Evolutionary conservation across 2,888 invertebrate species (phyloP).

Genomic region (Epinotia nisella): DNA sequence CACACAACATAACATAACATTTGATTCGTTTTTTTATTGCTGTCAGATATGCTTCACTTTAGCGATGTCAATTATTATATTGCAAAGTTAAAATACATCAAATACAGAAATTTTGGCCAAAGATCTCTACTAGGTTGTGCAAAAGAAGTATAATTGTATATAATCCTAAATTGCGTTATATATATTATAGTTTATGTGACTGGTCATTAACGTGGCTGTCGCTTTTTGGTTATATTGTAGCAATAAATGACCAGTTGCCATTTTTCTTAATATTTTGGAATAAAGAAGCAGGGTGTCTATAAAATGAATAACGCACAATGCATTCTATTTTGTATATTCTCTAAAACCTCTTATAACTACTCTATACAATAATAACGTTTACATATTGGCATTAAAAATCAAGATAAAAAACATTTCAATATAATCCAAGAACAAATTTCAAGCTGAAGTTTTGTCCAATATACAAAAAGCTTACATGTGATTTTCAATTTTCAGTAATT

Average conservation of each 20-base stretch:
- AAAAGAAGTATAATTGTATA: constrained; percentile 9
- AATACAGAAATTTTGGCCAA: constrained; percentile 8
- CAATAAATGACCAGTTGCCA: constrained; percentile 14
- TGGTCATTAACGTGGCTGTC: not conserved
- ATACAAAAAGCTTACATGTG: constrained; percentile 6
- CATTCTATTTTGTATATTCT: constrained; percentile 53
- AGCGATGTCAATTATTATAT: constrained; percentile 28
- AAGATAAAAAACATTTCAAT: constrained; percentile 38
- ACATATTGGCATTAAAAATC: constrained; percentile 22
- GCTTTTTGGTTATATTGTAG: constrained; percentile 18
- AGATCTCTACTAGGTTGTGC: constrained; percentile 34
- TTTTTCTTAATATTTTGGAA: constrained; percentile 50
- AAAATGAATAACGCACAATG: constrained; percentile 70
- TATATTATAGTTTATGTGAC: constrained; percentile 6
- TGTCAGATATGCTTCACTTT: constrained; percentile 1
- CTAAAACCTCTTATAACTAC: constrained; percentile 48
- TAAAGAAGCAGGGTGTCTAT: constrained; percentile 70
- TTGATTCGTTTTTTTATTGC: not conserved
- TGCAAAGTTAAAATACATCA: not conserved
- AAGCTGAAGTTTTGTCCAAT: constrained; percentile 57
- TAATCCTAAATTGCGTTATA: constrained; percentile 19
- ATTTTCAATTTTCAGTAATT: not conserved
- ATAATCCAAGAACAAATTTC: constrained; percentile 47
- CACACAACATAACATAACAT: not conserved
- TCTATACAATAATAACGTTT: constrained; percentile 48